phyloP scores from a whole-genome alignment of 2,797 vertebrate species.

The Anisognathus igniventris region DNA sequence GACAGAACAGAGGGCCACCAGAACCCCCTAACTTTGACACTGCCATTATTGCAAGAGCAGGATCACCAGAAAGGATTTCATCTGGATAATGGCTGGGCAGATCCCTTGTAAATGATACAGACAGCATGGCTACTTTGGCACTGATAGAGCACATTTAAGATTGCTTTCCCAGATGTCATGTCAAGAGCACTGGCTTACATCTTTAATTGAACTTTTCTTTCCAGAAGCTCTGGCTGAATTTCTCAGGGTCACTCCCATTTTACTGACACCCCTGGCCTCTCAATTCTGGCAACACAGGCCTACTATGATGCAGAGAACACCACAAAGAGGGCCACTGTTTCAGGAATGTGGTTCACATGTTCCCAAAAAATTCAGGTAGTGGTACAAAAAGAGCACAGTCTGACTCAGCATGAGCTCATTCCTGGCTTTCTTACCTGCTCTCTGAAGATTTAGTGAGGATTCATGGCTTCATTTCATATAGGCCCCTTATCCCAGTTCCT shows the following conservation, averaged over 20 bases:
- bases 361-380: not conserved
- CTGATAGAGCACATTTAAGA: not conserved
- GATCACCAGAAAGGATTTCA: not conserved
- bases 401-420: not conserved
- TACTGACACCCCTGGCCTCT: not conserved
- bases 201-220: not conserved
- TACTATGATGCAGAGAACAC: not conserved
- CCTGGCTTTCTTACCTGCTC: conserved; percentile 37
- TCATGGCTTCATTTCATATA: not conserved
- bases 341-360: not conserved
- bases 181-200: not conserved
- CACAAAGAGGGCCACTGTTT: not conserved
- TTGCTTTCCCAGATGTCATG: not conserved
- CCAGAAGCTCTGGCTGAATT: not conserved
- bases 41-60: not conserved
- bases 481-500: not conserved
- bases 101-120: not conserved
- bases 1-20: not conserved
- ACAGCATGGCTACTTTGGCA: not conserved
- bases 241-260: not conserved
- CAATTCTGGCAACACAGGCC: not conserved
- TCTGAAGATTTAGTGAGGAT: not conserved
- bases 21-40: not conserved
- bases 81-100: not conserved
- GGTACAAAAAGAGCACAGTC: not conserved